These are phyloP conservation scores for Plestiodon gilberti DNA, from an alignment of 2,113 vertebrate genomes.

Conservation along the genomic window DNA sequence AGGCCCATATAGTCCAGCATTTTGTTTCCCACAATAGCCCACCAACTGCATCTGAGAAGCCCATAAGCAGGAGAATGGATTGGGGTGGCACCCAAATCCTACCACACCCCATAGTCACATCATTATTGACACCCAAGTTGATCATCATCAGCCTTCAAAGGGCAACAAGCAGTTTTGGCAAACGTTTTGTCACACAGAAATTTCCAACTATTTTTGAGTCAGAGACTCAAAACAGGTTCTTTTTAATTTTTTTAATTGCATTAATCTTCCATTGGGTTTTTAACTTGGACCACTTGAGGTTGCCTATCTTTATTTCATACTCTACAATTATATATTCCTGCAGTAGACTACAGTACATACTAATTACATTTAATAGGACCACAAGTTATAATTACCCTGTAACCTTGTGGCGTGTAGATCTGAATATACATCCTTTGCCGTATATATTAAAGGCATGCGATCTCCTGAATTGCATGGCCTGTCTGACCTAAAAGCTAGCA, in stretches of 20 bases:
- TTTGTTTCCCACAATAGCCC: too few species aligned
- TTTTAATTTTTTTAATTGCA: background rate
- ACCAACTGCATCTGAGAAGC: too few species aligned
- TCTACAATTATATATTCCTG: slow-evolving; percentile 25
- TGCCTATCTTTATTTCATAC: slow-evolving; percentile 2
- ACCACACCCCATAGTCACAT: background rate
- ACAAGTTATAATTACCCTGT: slow-evolving; percentile 49
- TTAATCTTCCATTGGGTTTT: fast-evolving
- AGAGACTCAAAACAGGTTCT: background rate
- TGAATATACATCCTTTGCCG: background rate
- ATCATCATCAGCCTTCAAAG: background rate
- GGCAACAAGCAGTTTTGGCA: background rate
- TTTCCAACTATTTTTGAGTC: background rate
- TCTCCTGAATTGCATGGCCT: background rate
- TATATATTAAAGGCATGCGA: background rate
- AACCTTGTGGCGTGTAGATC: background rate
- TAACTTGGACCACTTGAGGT: slow-evolving; percentile 13
- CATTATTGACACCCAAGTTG: background rate
- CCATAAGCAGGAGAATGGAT: too few species aligned
- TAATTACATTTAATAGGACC: slow-evolving; percentile 63
- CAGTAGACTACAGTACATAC: slow-evolving; percentile 25
- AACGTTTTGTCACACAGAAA: background rate
- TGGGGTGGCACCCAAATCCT: background rate
- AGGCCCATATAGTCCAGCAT: too few species aligned
- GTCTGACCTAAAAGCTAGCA: background rate